Conservation (phyloP, 30 jellyfish, hydroid and myxozoan species). For the Catostylus mosaicus region DNA sequence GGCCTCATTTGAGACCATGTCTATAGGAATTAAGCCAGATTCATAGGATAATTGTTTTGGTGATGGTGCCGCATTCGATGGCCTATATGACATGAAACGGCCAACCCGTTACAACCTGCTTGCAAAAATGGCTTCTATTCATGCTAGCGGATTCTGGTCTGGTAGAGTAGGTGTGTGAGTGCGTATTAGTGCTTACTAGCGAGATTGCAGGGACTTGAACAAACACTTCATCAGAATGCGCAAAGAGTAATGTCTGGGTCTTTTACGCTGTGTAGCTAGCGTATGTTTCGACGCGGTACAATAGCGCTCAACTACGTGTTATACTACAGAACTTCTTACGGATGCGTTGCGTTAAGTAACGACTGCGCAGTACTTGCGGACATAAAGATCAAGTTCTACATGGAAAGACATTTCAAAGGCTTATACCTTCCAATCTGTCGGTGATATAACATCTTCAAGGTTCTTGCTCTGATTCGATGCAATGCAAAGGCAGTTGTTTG, state of each 20-base stretch:
- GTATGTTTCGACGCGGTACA: not conserved
- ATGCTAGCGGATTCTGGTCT: conserved; percentile 2
- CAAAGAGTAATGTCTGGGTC: not conserved
- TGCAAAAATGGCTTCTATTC: conserved; percentile 59
- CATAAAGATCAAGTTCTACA: no score
- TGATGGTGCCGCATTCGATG: not conserved
- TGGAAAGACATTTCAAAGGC: no score
- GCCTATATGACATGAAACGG: conserved; percentile 31
- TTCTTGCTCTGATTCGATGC: no score
- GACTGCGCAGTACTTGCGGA: no score
- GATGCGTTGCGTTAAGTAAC: no score
- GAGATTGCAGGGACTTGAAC: not conserved
- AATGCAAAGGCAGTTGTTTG: no score
- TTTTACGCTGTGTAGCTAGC: not conserved
- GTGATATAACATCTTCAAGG: no score
- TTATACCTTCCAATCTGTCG: no score
- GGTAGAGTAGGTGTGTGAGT: not conserved
- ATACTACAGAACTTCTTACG: no score
- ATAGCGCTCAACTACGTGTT: no score
- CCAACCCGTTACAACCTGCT: conserved; percentile 65
- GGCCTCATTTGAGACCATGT: not conserved
- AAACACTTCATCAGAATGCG: not conserved
- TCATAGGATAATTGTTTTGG: not conserved
- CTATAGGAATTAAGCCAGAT: not conserved
- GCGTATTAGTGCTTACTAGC: no score